Evolutionary conservation across 1,140 invertebrate species (phyloP).

Genomic region (Apis laboriosa): DNA sequence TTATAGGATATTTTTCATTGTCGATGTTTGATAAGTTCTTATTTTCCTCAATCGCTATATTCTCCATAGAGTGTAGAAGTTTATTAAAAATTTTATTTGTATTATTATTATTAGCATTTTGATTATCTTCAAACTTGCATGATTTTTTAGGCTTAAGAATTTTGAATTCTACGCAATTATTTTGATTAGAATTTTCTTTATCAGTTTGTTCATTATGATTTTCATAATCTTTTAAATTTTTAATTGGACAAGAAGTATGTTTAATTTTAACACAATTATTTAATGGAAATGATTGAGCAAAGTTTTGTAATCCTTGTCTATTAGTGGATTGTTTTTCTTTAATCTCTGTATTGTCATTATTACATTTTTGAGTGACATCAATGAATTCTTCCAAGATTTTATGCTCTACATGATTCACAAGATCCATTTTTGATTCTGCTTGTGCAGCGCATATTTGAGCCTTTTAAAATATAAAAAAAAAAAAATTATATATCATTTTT

Average conservation of each 20-base stretch:
- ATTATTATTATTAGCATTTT: slow-evolving; percentile 76
- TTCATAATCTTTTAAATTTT: not conserved
- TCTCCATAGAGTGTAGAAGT: not conserved
- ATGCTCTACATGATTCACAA: slow-evolving; percentile 38
- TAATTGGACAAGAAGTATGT: not conserved
- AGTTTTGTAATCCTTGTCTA: not conserved
- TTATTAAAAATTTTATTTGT: slow-evolving; percentile 26
- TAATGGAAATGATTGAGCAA: not conserved
- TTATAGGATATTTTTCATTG: not conserved
- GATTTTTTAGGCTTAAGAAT: slow-evolving; percentile 57
- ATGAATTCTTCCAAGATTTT: not conserved
- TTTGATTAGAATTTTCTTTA: slow-evolving; percentile 29
- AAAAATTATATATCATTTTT: not conserved
- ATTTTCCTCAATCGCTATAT: not conserved
- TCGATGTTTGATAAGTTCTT: not conserved
- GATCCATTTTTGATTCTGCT: slow-evolving; percentile 17
- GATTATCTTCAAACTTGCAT: slow-evolving; percentile 58
- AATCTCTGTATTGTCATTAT: not conserved
- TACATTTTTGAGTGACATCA: not conserved
- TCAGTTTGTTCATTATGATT: not conserved
- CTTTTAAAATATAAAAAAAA: slow-evolving; percentile 27
- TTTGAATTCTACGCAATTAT: not conserved
- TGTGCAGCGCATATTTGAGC: slow-evolving; percentile 50
- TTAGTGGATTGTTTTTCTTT: not conserved
- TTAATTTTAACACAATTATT: not conserved